These are phyloP conservation scores for Xenotilapia longispinis DNA, from an alignment of 2,113 vertebrate genomes.

Conservation along the genomic window DNA sequence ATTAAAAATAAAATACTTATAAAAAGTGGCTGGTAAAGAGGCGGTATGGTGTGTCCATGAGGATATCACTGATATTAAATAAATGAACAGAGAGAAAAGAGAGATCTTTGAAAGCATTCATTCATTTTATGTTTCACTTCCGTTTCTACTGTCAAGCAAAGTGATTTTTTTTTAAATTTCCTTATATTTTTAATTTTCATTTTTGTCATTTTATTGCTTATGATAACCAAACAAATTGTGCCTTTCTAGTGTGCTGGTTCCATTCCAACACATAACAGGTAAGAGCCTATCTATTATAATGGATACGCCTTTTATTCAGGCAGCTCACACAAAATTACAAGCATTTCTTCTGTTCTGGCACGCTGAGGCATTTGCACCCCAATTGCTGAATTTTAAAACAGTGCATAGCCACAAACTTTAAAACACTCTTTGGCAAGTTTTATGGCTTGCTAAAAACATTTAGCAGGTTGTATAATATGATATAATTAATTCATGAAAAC, in stretches of 20 bases:
- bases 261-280: background rate
- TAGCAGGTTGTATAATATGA: background rate
- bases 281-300: background rate
- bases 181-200: background rate
- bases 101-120: background rate
- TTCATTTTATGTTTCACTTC: background rate
- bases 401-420: background rate
- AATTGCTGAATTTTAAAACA: background rate
- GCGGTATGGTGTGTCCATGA: background rate
- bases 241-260: background rate
- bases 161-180: accelerated
- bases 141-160: background rate
- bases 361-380: background rate
- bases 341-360: background rate
- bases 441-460: background rate
- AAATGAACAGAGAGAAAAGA: background rate
- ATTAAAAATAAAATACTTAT: background rate
- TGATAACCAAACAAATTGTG: accelerated
- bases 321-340: background rate
- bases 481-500: background rate
- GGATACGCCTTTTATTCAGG: background rate
- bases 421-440: background rate
- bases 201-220: background rate
- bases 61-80: background rate
- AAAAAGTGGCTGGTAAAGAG: background rate